Evolutionary conservation across 2,888 invertebrate species (phyloP).

Genomic region (Acanthopleura granulata): DNA sequence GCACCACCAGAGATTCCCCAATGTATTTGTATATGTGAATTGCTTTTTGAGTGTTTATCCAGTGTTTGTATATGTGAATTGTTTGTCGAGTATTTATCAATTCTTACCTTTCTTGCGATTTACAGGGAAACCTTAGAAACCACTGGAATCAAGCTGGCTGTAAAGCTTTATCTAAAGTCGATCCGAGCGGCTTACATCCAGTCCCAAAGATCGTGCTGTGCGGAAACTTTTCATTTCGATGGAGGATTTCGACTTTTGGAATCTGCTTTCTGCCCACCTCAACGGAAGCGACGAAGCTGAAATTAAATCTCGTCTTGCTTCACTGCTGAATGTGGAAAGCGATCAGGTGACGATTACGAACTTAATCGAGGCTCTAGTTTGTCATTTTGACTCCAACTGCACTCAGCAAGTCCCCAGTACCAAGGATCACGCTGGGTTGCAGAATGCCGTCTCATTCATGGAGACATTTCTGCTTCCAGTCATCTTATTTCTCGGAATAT

Average conservation of each 20-base stretch:
- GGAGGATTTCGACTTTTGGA: conserved; percentile 1
- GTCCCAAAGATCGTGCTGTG: too few species aligned
- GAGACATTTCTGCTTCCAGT: background rate
- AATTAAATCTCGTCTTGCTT: background rate
- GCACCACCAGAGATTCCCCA: too few species aligned
- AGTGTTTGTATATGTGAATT: too few species aligned
- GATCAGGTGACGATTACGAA: background rate
- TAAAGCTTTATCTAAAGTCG: too few species aligned
- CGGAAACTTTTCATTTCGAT: background rate
- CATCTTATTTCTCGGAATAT: background rate
- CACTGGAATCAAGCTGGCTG: too few species aligned
- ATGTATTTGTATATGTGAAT: too few species aligned
- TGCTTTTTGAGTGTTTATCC: too few species aligned
- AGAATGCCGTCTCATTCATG: background rate
- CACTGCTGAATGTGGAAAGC: background rate
- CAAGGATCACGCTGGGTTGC: background rate
- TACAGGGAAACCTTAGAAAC: too few species aligned
- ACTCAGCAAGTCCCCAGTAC: background rate
- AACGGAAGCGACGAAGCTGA: conserved; percentile 14
- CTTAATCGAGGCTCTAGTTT: background rate
- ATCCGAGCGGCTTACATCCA: too few species aligned
- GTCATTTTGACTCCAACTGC: background rate
- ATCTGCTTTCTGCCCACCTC: background rate
- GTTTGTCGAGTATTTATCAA: too few species aligned
- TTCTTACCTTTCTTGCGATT: too few species aligned